phyloP scores from a whole-genome alignment of 2,113 vertebrate species.

The Crocuta crocuta region DNA sequence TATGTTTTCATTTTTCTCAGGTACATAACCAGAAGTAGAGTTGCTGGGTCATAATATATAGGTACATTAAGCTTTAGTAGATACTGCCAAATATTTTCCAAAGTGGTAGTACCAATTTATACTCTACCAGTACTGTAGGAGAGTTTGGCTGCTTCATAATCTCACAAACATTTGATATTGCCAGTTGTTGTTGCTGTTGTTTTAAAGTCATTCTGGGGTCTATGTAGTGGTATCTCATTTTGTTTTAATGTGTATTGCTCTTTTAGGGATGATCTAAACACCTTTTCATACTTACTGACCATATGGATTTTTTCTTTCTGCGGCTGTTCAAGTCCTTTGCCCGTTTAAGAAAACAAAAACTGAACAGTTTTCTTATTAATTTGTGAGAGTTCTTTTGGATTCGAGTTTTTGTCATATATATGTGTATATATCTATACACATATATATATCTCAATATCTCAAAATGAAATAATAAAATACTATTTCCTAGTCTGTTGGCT shows the following conservation, averaged over 20 bases:
- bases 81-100: background rate
- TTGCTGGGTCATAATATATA: background rate
- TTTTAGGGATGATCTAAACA: background rate
- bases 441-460: background rate
- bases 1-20: constrained; percentile 1
- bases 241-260: constrained; percentile 10
- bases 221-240: background rate
- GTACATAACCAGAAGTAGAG: background rate
- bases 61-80: background rate
- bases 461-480: constrained; percentile 16
- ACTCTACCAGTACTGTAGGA: background rate
- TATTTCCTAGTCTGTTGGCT: background rate
- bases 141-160: background rate
- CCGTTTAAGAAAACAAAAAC: background rate
- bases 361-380: background rate
- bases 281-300: background rate
- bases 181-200: background rate
- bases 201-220: background rate
- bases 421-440: background rate
- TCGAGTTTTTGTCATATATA: background rate
- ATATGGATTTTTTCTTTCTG: background rate
- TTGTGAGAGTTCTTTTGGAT: background rate
- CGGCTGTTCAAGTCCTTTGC: background rate
- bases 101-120: constrained; percentile 4
- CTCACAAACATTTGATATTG: background rate